Evolutionary conservation across 2,113 vertebrate species (phyloP).

Genomic region (Gallinago jamesoni): DNA sequence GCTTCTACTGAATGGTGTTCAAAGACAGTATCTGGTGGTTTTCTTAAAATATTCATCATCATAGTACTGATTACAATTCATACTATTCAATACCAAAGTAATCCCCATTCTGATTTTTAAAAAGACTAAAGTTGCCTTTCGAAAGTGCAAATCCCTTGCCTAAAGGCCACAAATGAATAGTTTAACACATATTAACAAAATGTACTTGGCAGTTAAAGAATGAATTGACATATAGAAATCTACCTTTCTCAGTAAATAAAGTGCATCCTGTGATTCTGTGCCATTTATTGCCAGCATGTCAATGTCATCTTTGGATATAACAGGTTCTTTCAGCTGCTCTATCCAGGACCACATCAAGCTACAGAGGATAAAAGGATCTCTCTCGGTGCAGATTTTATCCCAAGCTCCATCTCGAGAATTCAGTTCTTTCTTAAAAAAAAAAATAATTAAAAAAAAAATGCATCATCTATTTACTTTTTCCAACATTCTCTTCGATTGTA

Average conservation of each 20-base stretch:
- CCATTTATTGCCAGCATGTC: slow-evolving; percentile 74
- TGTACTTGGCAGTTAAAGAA: background rate
- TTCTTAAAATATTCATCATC: background rate
- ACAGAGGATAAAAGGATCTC: slow-evolving; percentile 88
- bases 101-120: background rate
- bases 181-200: background rate
- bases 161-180: background rate
- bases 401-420: slow-evolving; percentile 92
- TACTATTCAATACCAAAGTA: background rate
- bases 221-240: background rate
- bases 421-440: slow-evolving; percentile 83
- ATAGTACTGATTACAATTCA: background rate
- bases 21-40: background rate
- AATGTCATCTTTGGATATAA: slow-evolving; percentile 84
- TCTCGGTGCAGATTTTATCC: slow-evolving; percentile 88
- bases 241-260: slow-evolving; percentile 89
- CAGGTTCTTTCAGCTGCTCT: slow-evolving; percentile 92
- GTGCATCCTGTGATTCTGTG: slow-evolving; percentile 73
- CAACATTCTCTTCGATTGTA: background rate
- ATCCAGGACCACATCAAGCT: slow-evolving; percentile 97
- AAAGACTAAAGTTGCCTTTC: background rate
- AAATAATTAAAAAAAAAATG: background rate
- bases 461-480: background rate
- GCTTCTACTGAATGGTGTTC: background rate
- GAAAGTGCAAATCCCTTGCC: background rate